phyloP scores from a whole-genome alignment of 2,113 vertebrate genomes.

The Beaufortia kweichowensis region DNA sequence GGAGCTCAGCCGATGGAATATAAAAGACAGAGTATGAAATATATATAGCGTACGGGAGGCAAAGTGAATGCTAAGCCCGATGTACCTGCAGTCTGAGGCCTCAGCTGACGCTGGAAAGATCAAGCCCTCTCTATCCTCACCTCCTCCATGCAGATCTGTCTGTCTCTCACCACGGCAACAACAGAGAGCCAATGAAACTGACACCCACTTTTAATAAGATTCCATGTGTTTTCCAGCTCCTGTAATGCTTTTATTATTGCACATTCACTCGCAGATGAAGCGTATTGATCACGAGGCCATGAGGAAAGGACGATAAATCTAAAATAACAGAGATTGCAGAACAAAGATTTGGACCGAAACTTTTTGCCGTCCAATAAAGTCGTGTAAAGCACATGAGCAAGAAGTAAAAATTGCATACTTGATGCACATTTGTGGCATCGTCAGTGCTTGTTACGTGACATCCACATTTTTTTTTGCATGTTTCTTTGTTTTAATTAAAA shows the following conservation, averaged over 20 bases:
- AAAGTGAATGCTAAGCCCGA: slow-evolving; percentile 68
- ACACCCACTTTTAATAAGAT: slow-evolving; percentile 73
- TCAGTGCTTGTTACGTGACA: no score
- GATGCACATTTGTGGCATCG: no score
- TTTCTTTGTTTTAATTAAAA: no score
- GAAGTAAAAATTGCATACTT: no score
- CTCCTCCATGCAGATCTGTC: slow-evolving; percentile 31
- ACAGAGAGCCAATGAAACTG: slow-evolving; percentile 64
- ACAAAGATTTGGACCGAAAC: neutral
- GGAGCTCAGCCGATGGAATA: slow-evolving; percentile 69
- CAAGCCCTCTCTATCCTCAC: slow-evolving; percentile 49
- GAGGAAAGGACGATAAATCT: slow-evolving; percentile 19
- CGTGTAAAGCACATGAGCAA: no score
- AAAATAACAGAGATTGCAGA: neutral
- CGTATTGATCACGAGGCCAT: slow-evolving; percentile 71
- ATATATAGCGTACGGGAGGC: slow-evolving; percentile 60
- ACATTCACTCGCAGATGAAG: slow-evolving; percentile 72
- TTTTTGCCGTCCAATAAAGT: neutral
- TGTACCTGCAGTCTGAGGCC: slow-evolving; percentile 46
- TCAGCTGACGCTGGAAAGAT: slow-evolving; percentile 53
- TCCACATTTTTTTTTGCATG: no score
- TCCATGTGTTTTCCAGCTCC: slow-evolving; percentile 65
- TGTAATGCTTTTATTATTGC: slow-evolving; percentile 80
- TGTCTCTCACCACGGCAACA: slow-evolving; percentile 64
- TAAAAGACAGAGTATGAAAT: slow-evolving; percentile 75